Percentiles rank a stretch among this genome's conserved stretches.
Conservation (phyloP, 2,888 invertebrate genomes). For the Asteroscopus sphinx region DNA sequence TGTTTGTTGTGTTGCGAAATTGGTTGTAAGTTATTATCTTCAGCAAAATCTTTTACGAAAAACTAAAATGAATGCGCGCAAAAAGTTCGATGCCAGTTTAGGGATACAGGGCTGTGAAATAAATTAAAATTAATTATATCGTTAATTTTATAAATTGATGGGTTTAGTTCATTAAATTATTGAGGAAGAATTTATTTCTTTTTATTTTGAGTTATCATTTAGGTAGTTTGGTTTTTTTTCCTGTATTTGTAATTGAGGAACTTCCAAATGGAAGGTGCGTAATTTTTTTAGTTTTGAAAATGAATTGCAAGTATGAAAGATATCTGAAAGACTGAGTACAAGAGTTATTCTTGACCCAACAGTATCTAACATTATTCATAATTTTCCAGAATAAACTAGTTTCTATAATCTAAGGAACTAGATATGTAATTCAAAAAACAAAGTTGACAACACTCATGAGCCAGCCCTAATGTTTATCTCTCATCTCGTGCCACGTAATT, state of each 20-base stretch:
- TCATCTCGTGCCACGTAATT: slow-evolving; percentile 88
- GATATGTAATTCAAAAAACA: neutral
- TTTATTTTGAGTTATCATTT: slow-evolving; percentile 8
- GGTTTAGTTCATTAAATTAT: slow-evolving; percentile 32
- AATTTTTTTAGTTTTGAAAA: too few relatives aligned
- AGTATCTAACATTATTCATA: too few relatives aligned
- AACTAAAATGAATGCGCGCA: slow-evolving; percentile 85
- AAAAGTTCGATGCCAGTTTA: slow-evolving; percentile 75
- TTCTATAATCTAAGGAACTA: too few relatives aligned
- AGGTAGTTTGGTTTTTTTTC: too few relatives aligned
- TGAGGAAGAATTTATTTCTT: slow-evolving; percentile 26
- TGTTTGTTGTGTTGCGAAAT: slow-evolving; percentile 47
- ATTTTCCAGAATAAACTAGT: too few relatives aligned
- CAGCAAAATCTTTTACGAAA: slow-evolving; percentile 85
- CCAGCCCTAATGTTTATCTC: slow-evolving; percentile 82
- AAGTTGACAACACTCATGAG: slow-evolving; percentile 15
- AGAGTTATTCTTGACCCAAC: too few relatives aligned
- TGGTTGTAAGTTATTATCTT: slow-evolving; percentile 77
- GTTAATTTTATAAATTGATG: slow-evolving; percentile 59
- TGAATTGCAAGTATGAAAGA: too few relatives aligned
- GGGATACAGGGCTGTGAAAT: slow-evolving; percentile 75
- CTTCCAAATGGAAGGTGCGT: too few relatives aligned
- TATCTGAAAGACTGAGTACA: too few relatives aligned
- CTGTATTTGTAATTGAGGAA: too few relatives aligned
- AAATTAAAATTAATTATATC: slow-evolving; percentile 68